Conservation (phyloP, 2,888 invertebrate genomes). For the Nasonia oneida region DNA sequence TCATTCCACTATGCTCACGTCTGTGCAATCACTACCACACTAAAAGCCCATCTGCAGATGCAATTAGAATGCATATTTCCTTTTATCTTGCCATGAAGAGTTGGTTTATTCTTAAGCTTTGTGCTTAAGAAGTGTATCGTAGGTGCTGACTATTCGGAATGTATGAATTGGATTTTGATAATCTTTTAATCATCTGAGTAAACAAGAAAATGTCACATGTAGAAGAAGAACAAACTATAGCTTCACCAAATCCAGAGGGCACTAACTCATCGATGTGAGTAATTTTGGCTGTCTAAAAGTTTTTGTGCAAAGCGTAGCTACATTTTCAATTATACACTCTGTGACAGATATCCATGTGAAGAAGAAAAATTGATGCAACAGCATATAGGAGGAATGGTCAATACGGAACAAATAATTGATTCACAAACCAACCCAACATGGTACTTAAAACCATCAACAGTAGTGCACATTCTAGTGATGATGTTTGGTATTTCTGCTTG, state of each 20-base stretch:
- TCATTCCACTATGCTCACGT: background rate
- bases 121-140: background rate
- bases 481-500: slow-evolving; percentile 90
- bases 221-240: slow-evolving; percentile 4
- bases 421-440: slow-evolving; percentile 16
- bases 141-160: slow-evolving; percentile 3
- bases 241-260: background rate
- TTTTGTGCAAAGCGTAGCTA: background rate
- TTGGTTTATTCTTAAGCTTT: background rate
- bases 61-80: slow-evolving; percentile 6
- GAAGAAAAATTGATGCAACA: slow-evolving; percentile 39
- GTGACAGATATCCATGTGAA: slow-evolving; percentile 17
- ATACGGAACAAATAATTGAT: background rate
- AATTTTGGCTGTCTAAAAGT: background rate
- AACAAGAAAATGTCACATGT: slow-evolving; percentile 37
- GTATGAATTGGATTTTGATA: slow-evolving; percentile 25
- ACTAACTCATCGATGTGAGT: slow-evolving; percentile 45
- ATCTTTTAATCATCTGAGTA: slow-evolving; percentile 21
- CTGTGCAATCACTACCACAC: slow-evolving; percentile 10
- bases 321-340: background rate
- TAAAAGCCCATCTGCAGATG: slow-evolving; percentile 8
- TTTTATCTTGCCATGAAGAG: slow-evolving; percentile 25
- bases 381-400: slow-evolving; percentile 22
- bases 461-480: slow-evolving; percentile 86
- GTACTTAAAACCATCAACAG: slow-evolving; percentile 34